Evolutionary conservation across 2,797 vertebrate genomes (phyloP).

Genomic region (Tokudaia muenninki): DNA sequence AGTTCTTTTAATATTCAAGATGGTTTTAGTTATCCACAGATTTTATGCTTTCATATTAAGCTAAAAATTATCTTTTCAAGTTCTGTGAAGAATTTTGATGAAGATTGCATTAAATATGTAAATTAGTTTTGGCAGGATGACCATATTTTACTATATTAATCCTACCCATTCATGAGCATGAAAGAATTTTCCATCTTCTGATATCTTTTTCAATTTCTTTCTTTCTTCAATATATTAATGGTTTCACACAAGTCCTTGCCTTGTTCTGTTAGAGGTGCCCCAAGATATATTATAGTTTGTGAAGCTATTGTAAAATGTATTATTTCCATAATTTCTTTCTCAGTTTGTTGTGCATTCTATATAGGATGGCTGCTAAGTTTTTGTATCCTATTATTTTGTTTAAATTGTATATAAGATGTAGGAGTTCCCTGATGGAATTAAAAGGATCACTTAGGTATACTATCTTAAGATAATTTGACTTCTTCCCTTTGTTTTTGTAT

Average conservation of each 20-base stretch:
- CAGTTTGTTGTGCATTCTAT: background rate
- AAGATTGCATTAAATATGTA: background rate
- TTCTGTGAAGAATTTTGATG: background rate
- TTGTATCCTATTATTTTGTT: background rate
- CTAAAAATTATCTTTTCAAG: background rate
- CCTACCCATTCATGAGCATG: background rate
- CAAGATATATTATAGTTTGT: background rate
- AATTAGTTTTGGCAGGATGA: background rate
- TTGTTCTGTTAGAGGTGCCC: background rate
- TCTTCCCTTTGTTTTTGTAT: background rate
- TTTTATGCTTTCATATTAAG: background rate
- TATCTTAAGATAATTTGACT: background rate
- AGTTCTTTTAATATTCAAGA: background rate
- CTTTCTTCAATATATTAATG: background rate
- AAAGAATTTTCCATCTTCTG: background rate
- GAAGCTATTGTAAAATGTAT: background rate
- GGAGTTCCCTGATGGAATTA: background rate
- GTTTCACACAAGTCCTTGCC: background rate
- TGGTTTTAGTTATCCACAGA: background rate
- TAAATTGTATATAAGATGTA: background rate
- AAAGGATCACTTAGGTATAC: background rate
- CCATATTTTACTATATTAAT: background rate
- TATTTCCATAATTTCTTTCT: background rate
- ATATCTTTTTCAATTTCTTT: background rate
- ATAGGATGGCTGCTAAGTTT: background rate